phyloP scores from a whole-genome alignment of 2,797 vertebrate species.

The Rachycentron canadum region DNA sequence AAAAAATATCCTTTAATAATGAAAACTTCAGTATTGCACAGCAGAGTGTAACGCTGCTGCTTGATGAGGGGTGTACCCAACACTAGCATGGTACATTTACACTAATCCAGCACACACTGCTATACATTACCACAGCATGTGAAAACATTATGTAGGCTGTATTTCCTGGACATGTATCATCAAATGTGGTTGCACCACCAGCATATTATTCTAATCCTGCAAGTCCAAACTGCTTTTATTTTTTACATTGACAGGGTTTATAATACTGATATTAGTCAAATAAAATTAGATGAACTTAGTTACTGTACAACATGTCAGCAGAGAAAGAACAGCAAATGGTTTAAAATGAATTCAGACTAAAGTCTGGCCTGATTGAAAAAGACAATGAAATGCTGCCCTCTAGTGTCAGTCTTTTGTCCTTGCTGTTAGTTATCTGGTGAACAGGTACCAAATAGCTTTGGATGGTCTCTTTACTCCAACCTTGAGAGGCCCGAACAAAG shows the following conservation, averaged over 20 bases:
- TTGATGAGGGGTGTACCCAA: background rate
- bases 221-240: background rate
- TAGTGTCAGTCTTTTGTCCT: constrained; percentile 63
- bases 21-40: background rate
- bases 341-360: background rate
- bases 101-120: background rate
- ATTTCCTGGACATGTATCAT: constrained; percentile 4
- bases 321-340: background rate
- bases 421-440: constrained; percentile 25
- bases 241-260: constrained; percentile 11
- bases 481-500: constrained; percentile 21
- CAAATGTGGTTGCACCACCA: background rate
- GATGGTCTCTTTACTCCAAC: background rate
- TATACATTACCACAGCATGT: background rate
- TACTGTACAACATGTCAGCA: background rate
- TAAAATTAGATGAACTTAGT: background rate
- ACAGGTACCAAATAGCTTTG: background rate
- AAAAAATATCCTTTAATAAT: background rate
- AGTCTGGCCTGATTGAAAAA: background rate
- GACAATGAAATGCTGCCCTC: constrained; percentile 71
- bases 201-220: background rate
- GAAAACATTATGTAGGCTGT: background rate
- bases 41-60: background rate
- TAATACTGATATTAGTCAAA: background rate
- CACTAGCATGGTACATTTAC: background rate